A percentile compares a stretch with the other conserved stretches of the same genome.
Conservation (phyloP, 2,113 vertebrate species). For the Platichthys stellatus region DNA sequence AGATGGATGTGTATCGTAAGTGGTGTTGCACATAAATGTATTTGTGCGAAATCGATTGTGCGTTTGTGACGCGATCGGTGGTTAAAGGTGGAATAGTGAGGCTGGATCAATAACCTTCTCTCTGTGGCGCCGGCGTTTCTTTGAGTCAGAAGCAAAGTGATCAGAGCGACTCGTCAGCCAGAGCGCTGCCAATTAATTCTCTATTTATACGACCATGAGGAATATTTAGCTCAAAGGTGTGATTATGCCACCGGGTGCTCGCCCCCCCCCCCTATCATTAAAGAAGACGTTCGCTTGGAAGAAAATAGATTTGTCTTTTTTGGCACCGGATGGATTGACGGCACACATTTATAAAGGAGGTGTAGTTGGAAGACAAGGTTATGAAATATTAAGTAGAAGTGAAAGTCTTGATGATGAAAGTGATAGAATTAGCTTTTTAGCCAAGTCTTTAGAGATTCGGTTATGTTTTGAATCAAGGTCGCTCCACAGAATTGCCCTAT, state of each 20-base stretch:
- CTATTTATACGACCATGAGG: slow-evolving; percentile 60
- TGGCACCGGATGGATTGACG: slow-evolving; percentile 45
- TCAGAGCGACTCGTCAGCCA: slow-evolving; percentile 47
- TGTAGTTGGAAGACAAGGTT: slow-evolving; percentile 55
- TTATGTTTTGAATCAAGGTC: slow-evolving; percentile 80
- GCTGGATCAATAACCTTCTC: slow-evolving; percentile 55
- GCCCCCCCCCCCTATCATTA: slow-evolving; percentile 51
- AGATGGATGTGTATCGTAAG: slow-evolving; percentile 57
- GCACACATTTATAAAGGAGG: slow-evolving; percentile 61
- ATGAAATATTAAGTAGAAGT: slow-evolving; percentile 69
- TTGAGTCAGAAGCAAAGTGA: slow-evolving; percentile 66
- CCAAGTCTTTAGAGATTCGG: slow-evolving; percentile 71
- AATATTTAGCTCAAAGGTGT: slow-evolving; percentile 66
- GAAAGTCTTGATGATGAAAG: slow-evolving; percentile 71
- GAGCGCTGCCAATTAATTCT: slow-evolving; percentile 65
- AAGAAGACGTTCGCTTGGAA: slow-evolving; percentile 46
- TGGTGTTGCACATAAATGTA: slow-evolving; percentile 63
- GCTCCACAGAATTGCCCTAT: slow-evolving; percentile 71
- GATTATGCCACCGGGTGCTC: slow-evolving; percentile 67
- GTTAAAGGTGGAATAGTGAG: slow-evolving; percentile 54
- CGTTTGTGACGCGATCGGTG: slow-evolving; percentile 51
- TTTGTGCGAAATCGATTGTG: slow-evolving; percentile 55
- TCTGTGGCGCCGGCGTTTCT: slow-evolving; percentile 50
- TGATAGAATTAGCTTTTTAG: slow-evolving; percentile 78
- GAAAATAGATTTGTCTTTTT: slow-evolving; percentile 58